These are phyloP conservation scores for Caenorhabditis japonica DNA, from an alignment of 2,888 invertebrate genomes.

Conservation along the genomic window DNA sequence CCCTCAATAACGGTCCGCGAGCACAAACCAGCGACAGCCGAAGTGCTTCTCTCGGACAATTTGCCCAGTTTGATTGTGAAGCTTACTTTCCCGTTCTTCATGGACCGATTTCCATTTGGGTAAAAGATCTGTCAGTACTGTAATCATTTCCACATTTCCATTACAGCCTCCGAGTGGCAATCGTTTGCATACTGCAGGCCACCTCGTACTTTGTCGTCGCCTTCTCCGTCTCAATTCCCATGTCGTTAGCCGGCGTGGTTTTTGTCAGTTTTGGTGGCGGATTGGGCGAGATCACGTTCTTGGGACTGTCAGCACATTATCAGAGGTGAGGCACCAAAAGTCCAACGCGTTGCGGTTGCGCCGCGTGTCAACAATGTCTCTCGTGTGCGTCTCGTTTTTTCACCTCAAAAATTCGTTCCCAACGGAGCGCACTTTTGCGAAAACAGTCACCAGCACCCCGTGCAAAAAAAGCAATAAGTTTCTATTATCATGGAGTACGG, in stretches of 20 bases:
- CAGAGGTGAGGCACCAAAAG: conserved; percentile 82
- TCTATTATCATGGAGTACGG: too few species aligned
- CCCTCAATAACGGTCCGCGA: conserved; percentile 39
- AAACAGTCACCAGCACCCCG: too few species aligned
- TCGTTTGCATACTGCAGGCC: conserved; percentile 69
- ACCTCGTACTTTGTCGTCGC: conserved; percentile 75
- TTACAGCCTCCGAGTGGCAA: conserved; percentile 68
- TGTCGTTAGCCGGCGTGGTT: conserved; percentile 81
- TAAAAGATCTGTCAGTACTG: conserved; percentile 58
- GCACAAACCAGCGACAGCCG: conserved; percentile 76
- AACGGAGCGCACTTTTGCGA: too few species aligned
- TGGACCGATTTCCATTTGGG: conserved; percentile 79
- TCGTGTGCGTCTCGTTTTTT: too few species aligned
- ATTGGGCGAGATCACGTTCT: conserved; percentile 86
- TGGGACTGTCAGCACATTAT: conserved; percentile 84
- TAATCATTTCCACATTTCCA: conserved; percentile 10
- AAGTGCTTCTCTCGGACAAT: conserved; percentile 86
- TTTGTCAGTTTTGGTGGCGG: conserved; percentile 86
- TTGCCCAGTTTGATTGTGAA: conserved; percentile 85
- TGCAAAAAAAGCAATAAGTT: too few species aligned
- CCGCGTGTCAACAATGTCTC: too few species aligned
- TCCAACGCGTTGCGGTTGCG: too few species aligned
- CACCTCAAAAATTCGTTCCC: too few species aligned
- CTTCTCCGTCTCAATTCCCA: conserved; percentile 67
- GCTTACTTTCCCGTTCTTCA: conserved; percentile 83